Base-by-base conservation (phyloP, 2,888 invertebrate genomes). In the Drosophila recens region DNA sequence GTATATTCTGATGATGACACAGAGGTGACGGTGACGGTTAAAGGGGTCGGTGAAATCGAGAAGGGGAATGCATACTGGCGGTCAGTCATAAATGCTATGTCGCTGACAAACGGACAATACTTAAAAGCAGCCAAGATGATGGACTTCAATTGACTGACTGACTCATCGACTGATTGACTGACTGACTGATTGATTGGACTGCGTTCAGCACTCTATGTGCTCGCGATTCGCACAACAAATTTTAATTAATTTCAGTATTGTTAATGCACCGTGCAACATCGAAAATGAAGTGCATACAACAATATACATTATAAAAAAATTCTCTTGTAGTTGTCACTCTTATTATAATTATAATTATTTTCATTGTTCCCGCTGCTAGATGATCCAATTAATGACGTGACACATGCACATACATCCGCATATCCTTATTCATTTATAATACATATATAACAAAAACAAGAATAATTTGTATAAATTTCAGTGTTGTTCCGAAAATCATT, bases 341-440 rank as follows among this genome's bases (percentile, higher is more conserved):
- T 51, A 52, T 64, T 43, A 58, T 58, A 38, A 63, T 63, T 64
- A 57, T 64, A 58, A 68, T 74, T 56, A 67, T 67, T 63, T 53
- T 52, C 46, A 56, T 56, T 56, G 52, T 62, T 51, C 53, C 42
- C 59, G 52, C 51, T 67, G 72, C 82, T 75, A 75, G 85, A 87
- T 81, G 82, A 81, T 82, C 87, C 69, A 82, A 82, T 87, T 82
- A 82, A 79, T 82, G 79, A 62, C 79, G 49, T 73, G 67, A 53
- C 38, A 46, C 46, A 56, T 36, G 51, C 36, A 46, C 36, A 45
- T 2, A 43, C 43, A 51, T 6, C n/a, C 17, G 42, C 23, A 8
- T 15, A 51, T 30, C 9, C 36, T 38, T 56, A 43, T 63, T 56
- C 46, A 56, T 46, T 46, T 46, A 45, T 30, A 45, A 54, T 54